A percentile compares a stretch with the other conserved stretches of the same genome.
These are phyloP conservation scores for Dendrocincla fuliginosa DNA, from an alignment of 2,797 vertebrate species.

Conservation along the genomic window DNA sequence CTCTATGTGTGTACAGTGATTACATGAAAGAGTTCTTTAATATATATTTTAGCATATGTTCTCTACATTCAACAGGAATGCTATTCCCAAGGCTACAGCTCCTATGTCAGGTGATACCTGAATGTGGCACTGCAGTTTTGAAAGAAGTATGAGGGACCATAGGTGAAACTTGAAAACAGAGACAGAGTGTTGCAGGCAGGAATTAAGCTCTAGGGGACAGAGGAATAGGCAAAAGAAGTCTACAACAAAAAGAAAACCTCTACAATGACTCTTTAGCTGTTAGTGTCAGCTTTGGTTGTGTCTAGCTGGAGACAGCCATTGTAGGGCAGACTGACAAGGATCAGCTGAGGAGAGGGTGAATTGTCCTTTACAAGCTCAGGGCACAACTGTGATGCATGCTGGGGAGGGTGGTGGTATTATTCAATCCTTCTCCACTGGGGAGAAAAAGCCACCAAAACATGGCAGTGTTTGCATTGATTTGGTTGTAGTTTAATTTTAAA, in stretches of 20 bases:
- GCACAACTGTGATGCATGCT: neutral
- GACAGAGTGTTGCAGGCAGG: neutral
- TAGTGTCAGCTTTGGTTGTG: neutral
- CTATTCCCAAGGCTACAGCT: neutral
- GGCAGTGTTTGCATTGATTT: neutral
- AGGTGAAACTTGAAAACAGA: neutral
- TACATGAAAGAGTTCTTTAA: neutral
- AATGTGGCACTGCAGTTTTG: neutral
- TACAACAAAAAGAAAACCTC: neutral
- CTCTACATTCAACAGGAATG: neutral
- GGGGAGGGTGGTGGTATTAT: neutral
- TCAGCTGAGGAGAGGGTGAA: neutral
- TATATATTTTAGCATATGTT: neutral
- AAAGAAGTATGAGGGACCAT: neutral
- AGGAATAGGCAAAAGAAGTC: neutral
- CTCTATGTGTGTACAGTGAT: neutral
- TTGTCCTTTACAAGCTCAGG: neutral
- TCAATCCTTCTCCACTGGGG: neutral
- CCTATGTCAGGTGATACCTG: neutral
- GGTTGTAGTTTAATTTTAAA: neutral
- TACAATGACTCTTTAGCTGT: neutral
- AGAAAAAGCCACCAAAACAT: accelerated
- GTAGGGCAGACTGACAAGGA: neutral
- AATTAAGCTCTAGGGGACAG: neutral
- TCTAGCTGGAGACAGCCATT: neutral